A percentile compares a stretch with the other conserved stretches of the same genome.
phyloP scores from a whole-genome alignment of 1,140 invertebrate genomes.

The Melipona quadrifasciata region DNA sequence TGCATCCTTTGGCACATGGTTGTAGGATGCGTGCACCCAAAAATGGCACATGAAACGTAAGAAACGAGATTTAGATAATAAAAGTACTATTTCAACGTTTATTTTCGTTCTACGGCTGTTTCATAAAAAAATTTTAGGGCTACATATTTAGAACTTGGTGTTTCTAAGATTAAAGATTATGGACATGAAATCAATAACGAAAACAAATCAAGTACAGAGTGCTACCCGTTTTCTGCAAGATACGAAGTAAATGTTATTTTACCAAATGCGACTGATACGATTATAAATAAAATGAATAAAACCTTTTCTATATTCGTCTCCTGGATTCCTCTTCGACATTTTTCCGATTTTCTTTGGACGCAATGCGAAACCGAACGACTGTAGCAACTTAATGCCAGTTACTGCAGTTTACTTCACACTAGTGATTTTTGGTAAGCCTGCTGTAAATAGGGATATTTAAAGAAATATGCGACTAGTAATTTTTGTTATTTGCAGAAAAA shows the following conservation, averaged over 20 bases:
- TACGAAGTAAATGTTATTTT: constrained; percentile 42
- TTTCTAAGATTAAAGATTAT: constrained; percentile 14
- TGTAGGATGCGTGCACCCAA: constrained; percentile 25
- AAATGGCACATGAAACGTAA: constrained; percentile 36
- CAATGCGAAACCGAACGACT: constrained; percentile 33
- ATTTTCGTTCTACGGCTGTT: background rate
- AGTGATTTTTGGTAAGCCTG: background rate
- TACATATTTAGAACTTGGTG: constrained; percentile 21
- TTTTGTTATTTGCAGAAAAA: background rate
- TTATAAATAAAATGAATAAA: constrained; percentile 73
- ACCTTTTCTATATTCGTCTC: constrained; percentile 80
- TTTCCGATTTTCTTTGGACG: constrained; percentile 55
- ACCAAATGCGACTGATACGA: constrained; percentile 46
- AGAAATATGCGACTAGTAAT: background rate
- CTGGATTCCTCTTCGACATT: constrained; percentile 73
- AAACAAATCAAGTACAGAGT: constrained; percentile 30
- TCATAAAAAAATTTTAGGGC: background rate
- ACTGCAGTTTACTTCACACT: constrained; percentile 44
- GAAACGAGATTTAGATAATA: constrained; percentile 23
- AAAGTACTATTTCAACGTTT: constrained; percentile 5
- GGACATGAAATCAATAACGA: constrained; percentile 42
- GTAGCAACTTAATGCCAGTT: constrained; percentile 59
- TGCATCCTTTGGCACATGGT: constrained; percentile 47
- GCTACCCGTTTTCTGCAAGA: background rate
- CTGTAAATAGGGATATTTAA: constrained; percentile 23